phyloP scores from a whole-genome alignment of 2,888 invertebrate species.

The Byasa hedistus region DNA sequence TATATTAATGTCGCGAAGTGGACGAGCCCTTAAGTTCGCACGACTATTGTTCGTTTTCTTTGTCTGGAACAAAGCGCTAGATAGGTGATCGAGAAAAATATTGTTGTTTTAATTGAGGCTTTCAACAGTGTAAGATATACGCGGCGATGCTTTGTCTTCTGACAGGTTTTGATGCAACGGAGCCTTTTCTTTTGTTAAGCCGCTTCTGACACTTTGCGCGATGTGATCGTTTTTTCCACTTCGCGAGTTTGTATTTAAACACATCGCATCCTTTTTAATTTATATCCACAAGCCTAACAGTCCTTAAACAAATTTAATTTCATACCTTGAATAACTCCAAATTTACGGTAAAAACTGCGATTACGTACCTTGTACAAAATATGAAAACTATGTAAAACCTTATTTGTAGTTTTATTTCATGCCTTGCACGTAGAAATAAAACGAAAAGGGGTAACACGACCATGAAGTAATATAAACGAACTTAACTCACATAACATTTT shows the following conservation, averaged over 20 bases:
- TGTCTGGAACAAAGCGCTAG: slow-evolving; percentile 33
- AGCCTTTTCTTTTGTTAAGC: slow-evolving; percentile 3
- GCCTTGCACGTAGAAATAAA: no score
- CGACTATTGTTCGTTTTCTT: slow-evolving; percentile 71
- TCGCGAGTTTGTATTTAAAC: neutral
- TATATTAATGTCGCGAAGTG: slow-evolving; percentile 15
- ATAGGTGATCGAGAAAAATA: slow-evolving; percentile 29
- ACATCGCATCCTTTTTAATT: no score
- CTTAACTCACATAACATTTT: no score
- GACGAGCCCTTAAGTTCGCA: slow-evolving; percentile 53
- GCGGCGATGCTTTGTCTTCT: slow-evolving; percentile 16
- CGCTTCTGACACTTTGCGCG: slow-evolving; percentile 3
- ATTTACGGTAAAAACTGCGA: no score
- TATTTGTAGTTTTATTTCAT: no score
- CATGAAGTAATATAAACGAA: no score
- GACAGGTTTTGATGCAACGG: slow-evolving; percentile 11
- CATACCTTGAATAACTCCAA: no score
- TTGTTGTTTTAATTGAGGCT: slow-evolving; percentile 34
- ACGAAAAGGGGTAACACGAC: no score
- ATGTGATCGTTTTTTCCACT: neutral
- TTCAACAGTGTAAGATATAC: slow-evolving; percentile 26
- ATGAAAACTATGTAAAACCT: no score
- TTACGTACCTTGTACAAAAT: no score
- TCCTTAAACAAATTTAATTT: no score
- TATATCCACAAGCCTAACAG: no score